Percentiles rank a stretch among this genome's conserved stretches.
phyloP scores from a whole-genome alignment of 2,113 vertebrate species.

The Agelaius tricolor region DNA sequence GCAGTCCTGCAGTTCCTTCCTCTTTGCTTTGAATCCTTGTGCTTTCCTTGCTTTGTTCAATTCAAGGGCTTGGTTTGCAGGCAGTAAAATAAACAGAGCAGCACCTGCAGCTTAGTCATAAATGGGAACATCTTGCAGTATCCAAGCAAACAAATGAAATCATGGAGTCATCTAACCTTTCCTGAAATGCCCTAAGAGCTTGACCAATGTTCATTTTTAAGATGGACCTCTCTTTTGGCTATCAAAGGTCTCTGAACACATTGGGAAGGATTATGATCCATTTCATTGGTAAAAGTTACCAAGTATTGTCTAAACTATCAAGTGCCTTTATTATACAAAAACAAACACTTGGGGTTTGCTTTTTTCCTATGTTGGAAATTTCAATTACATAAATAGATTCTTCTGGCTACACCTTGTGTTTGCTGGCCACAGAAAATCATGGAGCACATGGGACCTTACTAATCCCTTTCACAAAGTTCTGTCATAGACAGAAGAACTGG shows the following conservation, averaged over 20 bases:
- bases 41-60: conserved; percentile 73
- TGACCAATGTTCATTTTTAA: background rate
- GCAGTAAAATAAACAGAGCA: conserved; percentile 53
- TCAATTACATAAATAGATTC: background rate
- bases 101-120: conserved; percentile 66
- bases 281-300: background rate
- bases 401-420: background rate
- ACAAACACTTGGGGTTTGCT: background rate
- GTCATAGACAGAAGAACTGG: background rate
- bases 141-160: conserved; percentile 50
- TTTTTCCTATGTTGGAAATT: background rate
- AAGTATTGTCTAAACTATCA: background rate
- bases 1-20: conserved; percentile 60
- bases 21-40: background rate
- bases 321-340: background rate
- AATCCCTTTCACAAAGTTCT: background rate
- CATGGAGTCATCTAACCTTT: background rate
- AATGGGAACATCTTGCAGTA: conserved; percentile 14
- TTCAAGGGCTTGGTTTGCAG: conserved; percentile 40
- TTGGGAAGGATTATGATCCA: background rate
- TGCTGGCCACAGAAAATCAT: background rate
- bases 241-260: background rate
- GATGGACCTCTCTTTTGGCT: background rate
- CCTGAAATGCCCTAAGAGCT: background rate
- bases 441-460: background rate